Evolutionary conservation across 2,797 vertebrate genomes (phyloP).

Genomic region (Bucorvus abyssinicus): DNA sequence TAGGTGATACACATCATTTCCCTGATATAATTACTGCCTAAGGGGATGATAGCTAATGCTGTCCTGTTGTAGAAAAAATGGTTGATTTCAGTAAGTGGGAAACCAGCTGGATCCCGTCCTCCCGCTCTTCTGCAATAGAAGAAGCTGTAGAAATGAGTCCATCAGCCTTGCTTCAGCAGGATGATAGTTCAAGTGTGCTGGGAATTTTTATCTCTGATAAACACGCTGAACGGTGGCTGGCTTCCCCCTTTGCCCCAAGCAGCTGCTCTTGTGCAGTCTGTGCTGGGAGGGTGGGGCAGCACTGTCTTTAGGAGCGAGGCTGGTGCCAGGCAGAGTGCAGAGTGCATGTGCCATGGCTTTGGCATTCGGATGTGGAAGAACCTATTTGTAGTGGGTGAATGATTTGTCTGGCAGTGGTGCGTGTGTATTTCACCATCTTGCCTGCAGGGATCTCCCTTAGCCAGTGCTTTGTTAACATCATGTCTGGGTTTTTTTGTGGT

Average conservation of each 20-base stretch:
- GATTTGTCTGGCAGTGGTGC: background rate
- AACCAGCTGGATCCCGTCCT: background rate
- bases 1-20: background rate
- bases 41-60: background rate
- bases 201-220: background rate
- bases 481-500: rapidly evolving
- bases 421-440: background rate
- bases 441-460: conserved; percentile 37
- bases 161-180: background rate
- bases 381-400: too few relatives aligned
- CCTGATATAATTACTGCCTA: background rate
- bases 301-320: background rate
- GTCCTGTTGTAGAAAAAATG: background rate
- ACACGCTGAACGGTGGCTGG: rapidly evolving
- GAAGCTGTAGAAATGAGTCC: background rate
- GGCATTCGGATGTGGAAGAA: background rate
- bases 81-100: rapidly evolving
- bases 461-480: rapidly evolving
- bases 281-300: rapidly evolving
- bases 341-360: rapidly evolving
- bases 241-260: background rate
- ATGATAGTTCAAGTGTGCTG: background rate
- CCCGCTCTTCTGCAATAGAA: background rate
- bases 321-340: background rate
- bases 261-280: background rate